Conservation (phyloP, 2,113 vertebrate genomes). For the Marmota flaviventris region DNA sequence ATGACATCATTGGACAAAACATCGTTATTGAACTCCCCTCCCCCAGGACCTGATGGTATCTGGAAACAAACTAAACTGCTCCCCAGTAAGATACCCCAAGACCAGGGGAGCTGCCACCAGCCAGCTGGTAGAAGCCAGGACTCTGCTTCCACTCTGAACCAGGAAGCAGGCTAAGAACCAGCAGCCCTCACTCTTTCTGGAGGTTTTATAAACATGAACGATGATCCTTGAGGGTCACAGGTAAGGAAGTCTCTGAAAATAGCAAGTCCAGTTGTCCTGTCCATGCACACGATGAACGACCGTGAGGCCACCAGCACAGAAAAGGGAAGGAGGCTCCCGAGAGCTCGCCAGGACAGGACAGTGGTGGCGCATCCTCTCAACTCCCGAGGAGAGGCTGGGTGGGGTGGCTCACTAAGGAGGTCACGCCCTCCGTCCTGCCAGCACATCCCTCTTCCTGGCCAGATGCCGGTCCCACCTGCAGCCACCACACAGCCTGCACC, state of each 20-base stretch:
- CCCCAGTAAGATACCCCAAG: not conserved
- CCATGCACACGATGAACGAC: accelerated
- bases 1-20: too few relatives aligned
- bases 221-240: not conserved
- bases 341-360: accelerated
- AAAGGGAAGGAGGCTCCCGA: not conserved
- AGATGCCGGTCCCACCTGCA: not conserved
- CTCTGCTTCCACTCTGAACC: not conserved
- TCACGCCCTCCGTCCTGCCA: too few relatives aligned
- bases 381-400: not conserved
- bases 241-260: not conserved
- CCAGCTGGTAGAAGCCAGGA: not conserved
- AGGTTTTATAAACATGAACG: not conserved
- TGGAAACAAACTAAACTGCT: accelerated
- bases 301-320: not conserved
- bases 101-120: accelerated
- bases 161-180: not conserved
- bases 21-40: not conserved
- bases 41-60: accelerated
- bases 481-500: too few relatives aligned
- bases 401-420: not conserved
- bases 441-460: not conserved
- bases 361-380: not conserved
- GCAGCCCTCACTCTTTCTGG: not conserved
- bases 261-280: not conserved